Evolutionary conservation across 2,888 invertebrate species (phyloP).

Genomic region (Tetanocera ferruginea): DNA sequence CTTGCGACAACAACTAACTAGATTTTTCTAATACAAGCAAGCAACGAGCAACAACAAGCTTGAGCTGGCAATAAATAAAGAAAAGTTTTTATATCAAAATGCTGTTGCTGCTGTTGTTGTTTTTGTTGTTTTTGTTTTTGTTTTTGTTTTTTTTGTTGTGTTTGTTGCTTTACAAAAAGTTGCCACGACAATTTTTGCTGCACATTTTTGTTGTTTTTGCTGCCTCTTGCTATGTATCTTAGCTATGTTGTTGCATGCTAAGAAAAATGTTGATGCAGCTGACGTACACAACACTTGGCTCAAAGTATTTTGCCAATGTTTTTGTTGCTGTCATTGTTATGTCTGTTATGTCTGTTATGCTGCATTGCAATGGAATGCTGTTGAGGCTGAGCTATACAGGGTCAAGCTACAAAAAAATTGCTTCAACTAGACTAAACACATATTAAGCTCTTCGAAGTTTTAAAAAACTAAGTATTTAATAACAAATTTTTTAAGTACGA

Average conservation of each 20-base stretch:
- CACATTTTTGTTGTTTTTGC: not conserved
- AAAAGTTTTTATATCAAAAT: not conserved
- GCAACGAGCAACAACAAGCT: not conserved
- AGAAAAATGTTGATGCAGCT: constrained; percentile 32
- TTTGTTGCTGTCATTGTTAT: constrained; percentile 13
- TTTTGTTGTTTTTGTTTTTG: constrained; percentile 37
- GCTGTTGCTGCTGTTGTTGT: not conserved
- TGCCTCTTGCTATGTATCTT: constrained; percentile 19
- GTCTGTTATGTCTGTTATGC: constrained; percentile 23
- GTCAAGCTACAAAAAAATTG: not conserved
- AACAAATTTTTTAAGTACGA: too few species aligned
- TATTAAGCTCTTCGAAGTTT: too few species aligned
- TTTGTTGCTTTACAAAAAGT: not conserved
- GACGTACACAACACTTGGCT: constrained; percentile 29
- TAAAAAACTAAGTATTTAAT: too few species aligned
- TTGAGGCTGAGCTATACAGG: not conserved
- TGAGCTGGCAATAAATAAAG: not conserved
- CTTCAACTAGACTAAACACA: too few species aligned
- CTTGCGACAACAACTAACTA: not conserved
- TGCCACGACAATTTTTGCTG: constrained; percentile 25
- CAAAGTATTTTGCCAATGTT: constrained; percentile 2
- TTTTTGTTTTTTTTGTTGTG: constrained; percentile 23
- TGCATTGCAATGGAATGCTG: too few species aligned
- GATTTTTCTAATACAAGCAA: not conserved
- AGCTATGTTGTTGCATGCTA: constrained; percentile 12